Conservation (phyloP, 2,888 invertebrate species). For the Zele albiditarsus region DNA sequence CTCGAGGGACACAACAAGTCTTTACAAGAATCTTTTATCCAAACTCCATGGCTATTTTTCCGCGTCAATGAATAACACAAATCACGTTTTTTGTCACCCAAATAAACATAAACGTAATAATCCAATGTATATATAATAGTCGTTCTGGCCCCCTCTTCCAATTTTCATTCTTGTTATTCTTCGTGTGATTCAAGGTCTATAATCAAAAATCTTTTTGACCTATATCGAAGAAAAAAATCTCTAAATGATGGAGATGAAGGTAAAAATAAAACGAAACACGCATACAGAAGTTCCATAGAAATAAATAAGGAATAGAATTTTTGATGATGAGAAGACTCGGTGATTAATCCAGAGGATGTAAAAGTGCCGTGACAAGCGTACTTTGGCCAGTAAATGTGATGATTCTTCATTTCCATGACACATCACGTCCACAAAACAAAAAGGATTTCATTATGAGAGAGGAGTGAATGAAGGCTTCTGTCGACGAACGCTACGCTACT, state of each 20-base stretch:
- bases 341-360: conserved; percentile 68
- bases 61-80: conserved; percentile 22
- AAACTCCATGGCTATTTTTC: conserved; percentile 29
- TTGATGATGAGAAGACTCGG: conserved; percentile 43
- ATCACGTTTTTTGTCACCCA: conserved; percentile 7
- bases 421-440: conserved; percentile 54
- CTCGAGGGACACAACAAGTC: background rate
- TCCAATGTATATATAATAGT: background rate
- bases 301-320: conserved; percentile 40
- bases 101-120: conserved; percentile 4
- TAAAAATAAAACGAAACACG: conserved; percentile 11
- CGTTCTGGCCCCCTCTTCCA: background rate
- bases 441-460: conserved; percentile 38
- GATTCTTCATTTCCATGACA: conserved; percentile 5
- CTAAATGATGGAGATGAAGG: background rate
- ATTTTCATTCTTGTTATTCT: background rate
- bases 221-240: background rate
- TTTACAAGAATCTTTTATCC: conserved; percentile 8
- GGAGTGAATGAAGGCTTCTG: conserved; percentile 28
- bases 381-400: conserved; percentile 59
- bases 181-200: background rate
- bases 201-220: background rate
- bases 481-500: conserved; percentile 30
- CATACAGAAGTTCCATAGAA: conserved; percentile 26
- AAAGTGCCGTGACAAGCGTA: conserved; percentile 69